Conservation (phyloP, 2,797 vertebrate species). For the Rhabdomys pumilio region DNA sequence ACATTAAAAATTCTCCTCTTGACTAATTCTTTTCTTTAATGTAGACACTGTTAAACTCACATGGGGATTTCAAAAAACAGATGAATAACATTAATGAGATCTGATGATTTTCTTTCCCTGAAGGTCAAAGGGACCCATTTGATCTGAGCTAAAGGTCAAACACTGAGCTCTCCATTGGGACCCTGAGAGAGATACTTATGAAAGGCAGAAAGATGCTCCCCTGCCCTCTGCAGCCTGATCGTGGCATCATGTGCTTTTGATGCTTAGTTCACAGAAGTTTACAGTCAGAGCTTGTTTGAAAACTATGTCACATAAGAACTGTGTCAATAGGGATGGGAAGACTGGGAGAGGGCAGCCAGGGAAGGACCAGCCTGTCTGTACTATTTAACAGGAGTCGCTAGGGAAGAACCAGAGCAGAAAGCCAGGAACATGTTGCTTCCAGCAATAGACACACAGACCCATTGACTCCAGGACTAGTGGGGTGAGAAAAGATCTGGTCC, state of each 20-base stretch:
- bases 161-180: not conserved
- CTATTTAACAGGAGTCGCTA: not conserved
- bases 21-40: not conserved
- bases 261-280: not conserved
- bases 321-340: not conserved
- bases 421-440: not conserved
- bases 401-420: constrained; percentile 9
- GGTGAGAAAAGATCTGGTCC: not conserved
- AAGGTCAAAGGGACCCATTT: constrained; percentile 27
- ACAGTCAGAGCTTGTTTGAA: constrained; percentile 21
- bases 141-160: constrained; percentile 6
- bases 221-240: not conserved
- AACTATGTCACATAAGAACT: not conserved
- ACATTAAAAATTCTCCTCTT: constrained; percentile 55
- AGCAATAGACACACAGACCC: not conserved
- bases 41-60: constrained; percentile 36
- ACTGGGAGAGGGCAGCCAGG: not conserved
- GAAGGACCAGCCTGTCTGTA: not conserved
- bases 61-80: constrained; percentile 48
- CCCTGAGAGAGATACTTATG: constrained; percentile 26
- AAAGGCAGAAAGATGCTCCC: not conserved
- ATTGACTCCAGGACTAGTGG: not conserved
- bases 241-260: not conserved
- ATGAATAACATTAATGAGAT: not conserved
- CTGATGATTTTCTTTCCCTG: not conserved